Conservation (phyloP, 2,113 vertebrate genomes). For the Cynopterus brachyotis region DNA sequence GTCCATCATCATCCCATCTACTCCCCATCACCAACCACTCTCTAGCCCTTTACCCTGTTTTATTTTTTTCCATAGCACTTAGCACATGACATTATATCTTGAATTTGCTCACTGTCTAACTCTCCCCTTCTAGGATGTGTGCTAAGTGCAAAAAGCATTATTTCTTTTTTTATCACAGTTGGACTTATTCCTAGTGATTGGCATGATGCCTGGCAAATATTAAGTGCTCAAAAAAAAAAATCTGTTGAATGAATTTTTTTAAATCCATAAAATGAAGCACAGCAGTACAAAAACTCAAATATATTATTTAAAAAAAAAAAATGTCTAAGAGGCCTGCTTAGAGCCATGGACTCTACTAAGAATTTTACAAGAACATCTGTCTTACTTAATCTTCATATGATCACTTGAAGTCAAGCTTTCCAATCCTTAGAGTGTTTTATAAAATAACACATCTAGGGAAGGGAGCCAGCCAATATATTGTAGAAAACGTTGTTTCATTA, state of each 20-base stretch:
- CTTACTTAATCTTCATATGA: background rate
- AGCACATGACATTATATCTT: background rate
- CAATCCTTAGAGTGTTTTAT: background rate
- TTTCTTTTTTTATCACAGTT: background rate
- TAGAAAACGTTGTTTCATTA: background rate
- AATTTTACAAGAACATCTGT: background rate
- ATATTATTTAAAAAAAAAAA: too few species aligned
- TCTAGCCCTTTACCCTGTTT: background rate
- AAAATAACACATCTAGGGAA: background rate
- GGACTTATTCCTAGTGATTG: background rate
- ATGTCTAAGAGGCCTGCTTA: background rate
- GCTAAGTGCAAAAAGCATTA: background rate
- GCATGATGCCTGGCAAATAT: background rate
- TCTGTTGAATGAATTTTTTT: background rate
- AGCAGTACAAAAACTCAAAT: constrained; percentile 1
- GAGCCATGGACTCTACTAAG: background rate
- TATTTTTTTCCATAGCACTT: background rate
- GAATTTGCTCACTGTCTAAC: background rate
- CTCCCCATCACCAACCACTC: background rate
- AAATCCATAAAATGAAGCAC: constrained; percentile 22
- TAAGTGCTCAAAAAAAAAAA: constrained; percentile 7
- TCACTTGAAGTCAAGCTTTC: background rate
- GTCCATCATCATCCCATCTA: background rate
- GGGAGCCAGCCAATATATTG: background rate
- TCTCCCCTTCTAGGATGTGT: background rate